These are phyloP conservation scores for Verasper variegatus DNA, from an alignment of 2,113 vertebrate genomes.

Conservation along the genomic window DNA sequence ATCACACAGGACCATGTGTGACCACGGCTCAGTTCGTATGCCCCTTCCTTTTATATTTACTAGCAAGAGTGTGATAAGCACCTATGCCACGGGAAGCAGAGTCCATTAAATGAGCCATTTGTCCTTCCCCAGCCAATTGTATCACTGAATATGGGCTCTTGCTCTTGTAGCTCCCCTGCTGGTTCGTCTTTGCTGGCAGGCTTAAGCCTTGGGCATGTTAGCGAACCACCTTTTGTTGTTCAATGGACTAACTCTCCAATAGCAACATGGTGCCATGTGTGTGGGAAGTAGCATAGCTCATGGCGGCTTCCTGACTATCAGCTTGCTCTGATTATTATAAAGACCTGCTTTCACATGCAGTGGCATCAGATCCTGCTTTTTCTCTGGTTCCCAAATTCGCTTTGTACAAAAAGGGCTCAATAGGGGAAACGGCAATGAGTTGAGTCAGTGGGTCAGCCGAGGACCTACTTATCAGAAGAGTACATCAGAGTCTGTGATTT, in stretches of 20 bases:
- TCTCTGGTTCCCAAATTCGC: neutral
- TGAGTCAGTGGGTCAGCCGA: constrained; percentile 8
- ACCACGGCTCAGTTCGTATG: neutral
- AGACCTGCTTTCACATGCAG: constrained; percentile 3
- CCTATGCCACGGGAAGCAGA: constrained; percentile 18
- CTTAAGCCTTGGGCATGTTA: constrained; percentile 20
- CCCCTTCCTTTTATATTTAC: constrained; percentile 12
- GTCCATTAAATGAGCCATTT: constrained; percentile 11
- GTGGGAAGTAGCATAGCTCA: constrained; percentile 34
- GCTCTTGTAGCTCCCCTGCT: constrained; percentile 17
- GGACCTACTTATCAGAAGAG: neutral
- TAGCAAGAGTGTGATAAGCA: constrained; percentile 7
- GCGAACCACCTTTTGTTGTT: constrained; percentile 37
- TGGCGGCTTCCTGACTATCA: constrained; percentile 29
- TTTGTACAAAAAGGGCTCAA: constrained; percentile 3
- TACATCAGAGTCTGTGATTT: neutral
- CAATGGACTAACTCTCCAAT: constrained; percentile 23
- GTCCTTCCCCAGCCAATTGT: constrained; percentile 13
- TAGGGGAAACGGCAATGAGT: neutral
- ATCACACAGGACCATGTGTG: neutral
- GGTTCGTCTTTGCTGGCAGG: constrained; percentile 41
- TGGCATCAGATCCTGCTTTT: neutral
- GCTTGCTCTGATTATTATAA: constrained; percentile 15
- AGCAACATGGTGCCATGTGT: constrained; percentile 28
- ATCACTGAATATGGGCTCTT: constrained; percentile 23